A percentile compares a stretch with the other conserved stretches of the same genome.
Evolutionary conservation across 2,888 invertebrate species (phyloP).

Genomic region (Oscheius sp.): DNA sequence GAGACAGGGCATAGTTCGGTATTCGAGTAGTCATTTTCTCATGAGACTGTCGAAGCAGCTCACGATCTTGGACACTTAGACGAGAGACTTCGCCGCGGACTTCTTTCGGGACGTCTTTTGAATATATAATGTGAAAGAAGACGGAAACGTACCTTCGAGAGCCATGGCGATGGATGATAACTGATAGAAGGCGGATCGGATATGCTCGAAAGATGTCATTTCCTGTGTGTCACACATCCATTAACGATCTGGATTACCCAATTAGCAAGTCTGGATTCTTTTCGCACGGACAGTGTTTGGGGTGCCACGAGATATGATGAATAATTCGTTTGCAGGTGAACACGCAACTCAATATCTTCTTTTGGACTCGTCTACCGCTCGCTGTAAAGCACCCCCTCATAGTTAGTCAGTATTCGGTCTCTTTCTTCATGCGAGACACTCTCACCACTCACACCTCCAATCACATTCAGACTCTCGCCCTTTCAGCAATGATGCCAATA

Average conservation of each 20-base stretch:
- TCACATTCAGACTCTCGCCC: constrained; percentile 3
- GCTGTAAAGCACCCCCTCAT: background rate
- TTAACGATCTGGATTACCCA: no score
- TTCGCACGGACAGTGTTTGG: constrained; percentile 1
- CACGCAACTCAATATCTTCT: constrained; percentile 27
- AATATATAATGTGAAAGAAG: background rate
- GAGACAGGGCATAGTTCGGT: constrained; percentile 23
- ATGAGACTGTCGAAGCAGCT: constrained; percentile 9
- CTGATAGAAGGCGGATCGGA: background rate
- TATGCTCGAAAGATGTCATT: background rate
- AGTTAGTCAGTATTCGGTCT: background rate
- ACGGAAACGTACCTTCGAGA: constrained; percentile 4
- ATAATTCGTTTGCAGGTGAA: constrained; percentile 24
- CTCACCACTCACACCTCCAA: background rate
- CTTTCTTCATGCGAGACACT: background rate
- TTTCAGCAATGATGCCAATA: constrained; percentile 9
- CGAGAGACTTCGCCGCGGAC: constrained; percentile 10
- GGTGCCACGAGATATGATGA: constrained; percentile 13
- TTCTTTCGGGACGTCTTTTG: background rate
- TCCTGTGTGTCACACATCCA: background rate
- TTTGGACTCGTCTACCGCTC: background rate
- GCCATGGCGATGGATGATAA: constrained; percentile 13
- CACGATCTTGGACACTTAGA: background rate
- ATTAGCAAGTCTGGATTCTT: background rate
- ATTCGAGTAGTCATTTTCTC: constrained; percentile 19